Percentiles rank a stretch among this genome's conserved stretches.
Conservation (phyloP, 2,888 invertebrate species). For the Amphipyra berbera region DNA sequence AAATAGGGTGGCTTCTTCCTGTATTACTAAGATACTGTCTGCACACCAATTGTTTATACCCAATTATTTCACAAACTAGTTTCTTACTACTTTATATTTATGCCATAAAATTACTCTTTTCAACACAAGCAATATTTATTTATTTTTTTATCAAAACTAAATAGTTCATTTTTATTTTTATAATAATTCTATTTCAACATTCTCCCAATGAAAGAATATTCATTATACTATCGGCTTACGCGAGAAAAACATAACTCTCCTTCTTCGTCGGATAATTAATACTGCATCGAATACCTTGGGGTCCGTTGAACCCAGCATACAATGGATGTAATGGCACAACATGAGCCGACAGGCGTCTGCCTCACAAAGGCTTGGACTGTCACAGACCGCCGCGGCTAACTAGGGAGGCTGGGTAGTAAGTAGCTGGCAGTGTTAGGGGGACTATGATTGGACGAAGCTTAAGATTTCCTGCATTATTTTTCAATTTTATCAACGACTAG, state of each 20-base stretch:
- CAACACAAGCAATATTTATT: too few species aligned
- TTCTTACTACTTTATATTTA: too few species aligned
- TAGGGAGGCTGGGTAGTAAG: conserved; percentile 64
- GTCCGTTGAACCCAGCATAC: conserved; percentile 73
- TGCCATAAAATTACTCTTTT: too few species aligned
- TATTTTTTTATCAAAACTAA: too few species aligned
- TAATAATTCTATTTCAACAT: too few species aligned
- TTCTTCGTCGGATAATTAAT: conserved; percentile 63
- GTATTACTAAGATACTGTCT: conserved; percentile 2
- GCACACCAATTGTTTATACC: background rate
- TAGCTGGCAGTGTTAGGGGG: conserved; percentile 42
- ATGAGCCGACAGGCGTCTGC: conserved; percentile 71
- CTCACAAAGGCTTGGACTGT: conserved; percentile 74
- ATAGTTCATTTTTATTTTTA: too few species aligned
- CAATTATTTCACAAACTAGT: too few species aligned
- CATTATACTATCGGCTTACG: conserved; percentile 2
- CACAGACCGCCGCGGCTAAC: conserved; percentile 68
- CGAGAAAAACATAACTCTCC: conserved; percentile 33
- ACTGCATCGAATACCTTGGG: conserved; percentile 60
- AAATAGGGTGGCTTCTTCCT: conserved; percentile 33
- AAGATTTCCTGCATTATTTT: background rate
- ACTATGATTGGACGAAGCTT: conserved; percentile 3
- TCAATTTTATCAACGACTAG: too few species aligned
- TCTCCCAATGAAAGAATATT: background rate
- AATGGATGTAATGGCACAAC: conserved; percentile 74